Percentiles rank a stretch among this genome's conserved stretches.
These are phyloP conservation scores for Oryzias dopingdopingensis DNA, from an alignment of 2,797 vertebrate species.

Conservation along the genomic window DNA sequence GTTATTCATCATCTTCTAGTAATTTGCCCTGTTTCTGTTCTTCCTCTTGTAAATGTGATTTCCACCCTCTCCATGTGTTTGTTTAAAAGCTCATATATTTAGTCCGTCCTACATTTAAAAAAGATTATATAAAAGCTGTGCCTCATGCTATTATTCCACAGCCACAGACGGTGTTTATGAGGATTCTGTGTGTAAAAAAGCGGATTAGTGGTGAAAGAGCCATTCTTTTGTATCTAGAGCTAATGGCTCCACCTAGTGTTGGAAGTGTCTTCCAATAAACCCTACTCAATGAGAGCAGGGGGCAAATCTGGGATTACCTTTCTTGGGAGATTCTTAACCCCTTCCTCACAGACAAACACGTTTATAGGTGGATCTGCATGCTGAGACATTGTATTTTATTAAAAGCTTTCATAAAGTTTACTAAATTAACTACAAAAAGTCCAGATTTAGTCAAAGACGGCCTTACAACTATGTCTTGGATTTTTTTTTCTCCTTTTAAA, in stretches of 20 bases:
- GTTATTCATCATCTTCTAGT: slow-evolving; percentile 50
- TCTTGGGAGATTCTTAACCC: too few species aligned
- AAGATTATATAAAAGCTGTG: slow-evolving; percentile 42
- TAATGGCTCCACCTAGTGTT: slow-evolving; percentile 68
- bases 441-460: too few species aligned
- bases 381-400: too few species aligned
- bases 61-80: slow-evolving; percentile 24
- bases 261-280: slow-evolving; percentile 11
- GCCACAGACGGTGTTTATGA: slow-evolving; percentile 44
- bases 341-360: too few species aligned
- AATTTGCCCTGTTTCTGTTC: slow-evolving; percentile 26
- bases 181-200: slow-evolving; percentile 45
- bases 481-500: too few species aligned
- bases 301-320: too few species aligned
- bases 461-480: too few species aligned
- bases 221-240: slow-evolving; percentile 25
- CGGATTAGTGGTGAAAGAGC: slow-evolving; percentile 50
- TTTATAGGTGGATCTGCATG: too few species aligned
- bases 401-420: too few species aligned
- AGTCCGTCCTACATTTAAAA: slow-evolving; percentile 45
- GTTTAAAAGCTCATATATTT: slow-evolving; percentile 26
- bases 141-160: slow-evolving; percentile 51
- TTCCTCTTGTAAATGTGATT: slow-evolving; percentile 26
- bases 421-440: too few species aligned
- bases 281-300: not conserved